A percentile compares a stretch with the other conserved stretches of the same genome.
phyloP scores from a whole-genome alignment of 2,113 vertebrate species.

The Dermatemys mawii region DNA sequence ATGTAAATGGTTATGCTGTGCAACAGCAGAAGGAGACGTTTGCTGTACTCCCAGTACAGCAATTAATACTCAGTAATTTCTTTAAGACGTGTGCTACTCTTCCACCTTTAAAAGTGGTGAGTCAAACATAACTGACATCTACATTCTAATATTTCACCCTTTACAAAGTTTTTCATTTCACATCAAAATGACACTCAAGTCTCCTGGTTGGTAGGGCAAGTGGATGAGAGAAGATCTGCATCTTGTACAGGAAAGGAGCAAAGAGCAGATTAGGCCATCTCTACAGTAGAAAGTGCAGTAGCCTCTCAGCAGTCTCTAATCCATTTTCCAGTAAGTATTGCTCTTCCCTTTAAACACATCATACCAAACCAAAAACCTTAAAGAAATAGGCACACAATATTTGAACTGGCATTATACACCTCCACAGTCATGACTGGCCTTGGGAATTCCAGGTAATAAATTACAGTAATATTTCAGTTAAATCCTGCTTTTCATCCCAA shows the following conservation, averaged over 20 bases:
- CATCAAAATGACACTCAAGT: not conserved
- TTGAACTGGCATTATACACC: conserved; percentile 15
- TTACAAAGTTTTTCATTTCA: not conserved
- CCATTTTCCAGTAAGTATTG: conserved; percentile 35
- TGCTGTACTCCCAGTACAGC: not conserved
- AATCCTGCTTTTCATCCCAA: not conserved
- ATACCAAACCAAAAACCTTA: conserved; percentile 19
- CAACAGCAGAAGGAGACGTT: conserved; percentile 32
- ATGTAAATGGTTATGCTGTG: not conserved
- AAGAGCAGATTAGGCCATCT: not conserved
- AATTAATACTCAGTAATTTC: not conserved
- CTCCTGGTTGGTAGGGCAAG: not conserved
- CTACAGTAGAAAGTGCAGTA: not conserved
- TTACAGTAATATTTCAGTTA: conserved; percentile 1
- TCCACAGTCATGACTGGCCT: not conserved
- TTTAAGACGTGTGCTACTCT: not conserved
- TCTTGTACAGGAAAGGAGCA: not conserved
- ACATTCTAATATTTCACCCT: not conserved
- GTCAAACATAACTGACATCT: not conserved
- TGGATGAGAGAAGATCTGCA: not conserved
- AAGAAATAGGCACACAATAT: not conserved
- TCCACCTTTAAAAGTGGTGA: not conserved
- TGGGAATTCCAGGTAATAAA: not conserved
- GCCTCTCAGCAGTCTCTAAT: conserved; percentile 1
- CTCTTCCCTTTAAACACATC: not conserved